A percentile compares a stretch with the other conserved stretches of the same genome.
These are phyloP conservation scores for Malthinus flaveolus DNA, from an alignment of 2,888 invertebrate genomes.

Conservation along the genomic window DNA sequence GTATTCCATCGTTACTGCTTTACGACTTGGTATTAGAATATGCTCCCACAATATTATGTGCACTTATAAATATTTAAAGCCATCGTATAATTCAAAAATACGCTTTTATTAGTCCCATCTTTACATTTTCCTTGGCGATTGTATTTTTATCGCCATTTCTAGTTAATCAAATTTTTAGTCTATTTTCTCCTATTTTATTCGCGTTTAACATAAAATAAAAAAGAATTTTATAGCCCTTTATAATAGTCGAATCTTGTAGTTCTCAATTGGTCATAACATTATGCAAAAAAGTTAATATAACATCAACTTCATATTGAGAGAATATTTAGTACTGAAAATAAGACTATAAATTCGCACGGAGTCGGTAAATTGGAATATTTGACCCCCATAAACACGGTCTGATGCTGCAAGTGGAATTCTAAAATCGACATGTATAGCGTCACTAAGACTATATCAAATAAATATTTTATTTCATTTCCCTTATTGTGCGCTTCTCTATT, in stretches of 20 bases:
- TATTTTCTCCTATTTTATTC: slow-evolving; percentile 1
- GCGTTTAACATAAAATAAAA: background rate
- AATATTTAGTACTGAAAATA: slow-evolving; percentile 52
- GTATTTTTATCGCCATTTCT: slow-evolving; percentile 12
- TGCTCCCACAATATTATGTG: slow-evolving; percentile 26
- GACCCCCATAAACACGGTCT: slow-evolving; percentile 54
- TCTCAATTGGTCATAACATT: slow-evolving; percentile 31
- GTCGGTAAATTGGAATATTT: slow-evolving; percentile 55
- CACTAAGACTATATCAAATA: slow-evolving; percentile 27
- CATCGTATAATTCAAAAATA: slow-evolving; percentile 17
- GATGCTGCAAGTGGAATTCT: slow-evolving; percentile 49
- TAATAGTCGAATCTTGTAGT: slow-evolving; percentile 18
- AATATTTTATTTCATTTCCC: slow-evolving; percentile 26
- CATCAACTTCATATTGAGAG: slow-evolving; percentile 47
- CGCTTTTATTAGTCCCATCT: slow-evolving; percentile 23
- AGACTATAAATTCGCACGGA: slow-evolving; percentile 52
- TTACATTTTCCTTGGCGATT: slow-evolving; percentile 8
- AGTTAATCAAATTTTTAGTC: background rate
- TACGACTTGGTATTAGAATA: slow-evolving; percentile 31
- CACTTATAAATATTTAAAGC: slow-evolving; percentile 31
- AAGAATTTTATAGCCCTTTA: slow-evolving; percentile 15
- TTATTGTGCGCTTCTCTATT: background rate
- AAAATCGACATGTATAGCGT: slow-evolving; percentile 48
- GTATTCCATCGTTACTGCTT: slow-evolving; percentile 30
- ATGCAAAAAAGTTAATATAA: slow-evolving; percentile 32